Evolutionary conservation across 2,113 vertebrate genomes (phyloP), one percentile per base, ranked within the genome.

Genomic region (Maccullochella peelii): DNA sequence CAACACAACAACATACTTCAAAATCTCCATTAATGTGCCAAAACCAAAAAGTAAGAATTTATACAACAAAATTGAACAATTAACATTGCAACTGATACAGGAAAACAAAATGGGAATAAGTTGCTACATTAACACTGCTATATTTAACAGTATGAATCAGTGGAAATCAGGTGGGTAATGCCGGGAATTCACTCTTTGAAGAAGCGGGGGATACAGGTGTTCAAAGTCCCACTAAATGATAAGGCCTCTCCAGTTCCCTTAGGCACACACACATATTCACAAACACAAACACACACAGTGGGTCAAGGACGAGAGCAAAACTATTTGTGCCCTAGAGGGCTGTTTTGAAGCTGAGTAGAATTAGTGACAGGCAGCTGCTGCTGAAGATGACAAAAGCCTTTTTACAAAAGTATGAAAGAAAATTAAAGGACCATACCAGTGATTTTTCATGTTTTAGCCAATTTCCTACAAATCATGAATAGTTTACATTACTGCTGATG

Each of bases 151-250:
- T 12, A 27, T 33, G 33, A 77, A 42, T 83, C 44, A 15, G 68
- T 79, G 73, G 76, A 82, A 75, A 85, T 78, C 80, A 61, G 82
- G 71, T 49, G 84, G 54, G 59, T 57, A 36, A 82, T 90, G 59
- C 86, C 82, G 86, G 92, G 89, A 50, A 63, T 21, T 68, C 7
- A 58, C 79, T 74, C 79, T 90, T 88, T 88, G 84, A 93, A 76
- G 86, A 27, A 47, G 44, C 16, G 73, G 30, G 30, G 12, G 14
- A 44, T 66, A 59, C 98, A 99, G 97, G 94, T 99, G 98, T 80
- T 54, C 30, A 66, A 91, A 91, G 82, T 98, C 98, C 91, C 97
- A 98, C 91, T 55, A 14, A 63, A 61, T 38, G 84, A 92, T 93
- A 91, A 94, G 83, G 76, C 82, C 74, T 85, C 86, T 71, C 86